Percentiles rank a stretch among this genome's conserved stretches.
Conservation (phyloP, 2,797 vertebrate genomes). For the Heteromormyrus szaboi region DNA sequence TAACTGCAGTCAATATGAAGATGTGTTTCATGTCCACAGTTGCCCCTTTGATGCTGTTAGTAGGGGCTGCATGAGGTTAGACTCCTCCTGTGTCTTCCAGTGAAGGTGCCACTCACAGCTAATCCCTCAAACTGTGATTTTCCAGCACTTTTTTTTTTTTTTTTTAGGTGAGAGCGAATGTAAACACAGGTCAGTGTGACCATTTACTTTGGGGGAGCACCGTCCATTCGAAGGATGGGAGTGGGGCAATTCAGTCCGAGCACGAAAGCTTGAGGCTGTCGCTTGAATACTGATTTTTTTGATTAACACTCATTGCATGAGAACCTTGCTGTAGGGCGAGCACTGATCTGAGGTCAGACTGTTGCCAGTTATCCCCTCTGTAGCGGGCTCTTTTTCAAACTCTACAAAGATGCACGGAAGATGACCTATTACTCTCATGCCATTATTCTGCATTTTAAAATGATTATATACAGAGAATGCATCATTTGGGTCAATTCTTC, state of each 20-base stretch:
- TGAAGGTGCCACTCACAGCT: background rate
- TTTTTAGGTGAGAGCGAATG: background rate
- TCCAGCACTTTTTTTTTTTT: background rate
- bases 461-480: background rate
- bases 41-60: background rate
- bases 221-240: background rate
- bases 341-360: background rate
- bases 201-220: background rate
- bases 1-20: background rate
- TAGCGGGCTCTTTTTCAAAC: background rate
- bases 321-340: background rate
- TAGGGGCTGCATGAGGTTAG: background rate
- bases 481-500: background rate
- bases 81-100: background rate
- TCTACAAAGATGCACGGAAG: background rate
- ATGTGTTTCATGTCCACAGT: background rate
- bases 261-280: background rate
- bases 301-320: background rate
- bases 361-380: background rate
- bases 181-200: background rate
- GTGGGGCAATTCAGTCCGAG: background rate
- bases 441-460: background rate
- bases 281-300: background rate
- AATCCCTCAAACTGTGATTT: slow-evolving; percentile 1
- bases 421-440: background rate